Base-by-base conservation (phyloP, 1,140 invertebrate genomes). In the Pogonus chalceus region DNA sequence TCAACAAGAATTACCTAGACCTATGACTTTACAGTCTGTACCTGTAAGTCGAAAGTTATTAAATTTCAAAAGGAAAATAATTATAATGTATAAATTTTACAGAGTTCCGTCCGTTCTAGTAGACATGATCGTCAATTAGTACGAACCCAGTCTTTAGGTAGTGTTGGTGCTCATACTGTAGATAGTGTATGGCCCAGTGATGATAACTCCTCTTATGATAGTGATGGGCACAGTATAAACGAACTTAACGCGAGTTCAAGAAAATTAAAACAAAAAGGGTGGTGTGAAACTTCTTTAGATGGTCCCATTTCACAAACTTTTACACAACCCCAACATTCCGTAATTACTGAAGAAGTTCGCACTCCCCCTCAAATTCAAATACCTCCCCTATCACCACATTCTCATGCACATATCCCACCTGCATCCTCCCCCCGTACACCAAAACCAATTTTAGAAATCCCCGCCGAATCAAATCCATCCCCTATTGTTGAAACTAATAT, bases 91-190 rank as follows among this genome's bases (percentile, higher is more conserved):
- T n/a, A n/a, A n/a, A n/a, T n/a, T 20, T 63, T 72, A 3, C 61
- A 77, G 22, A 64, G 74, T 16, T 70, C 71, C 51, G 70, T 74
- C 56, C 70, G 66, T 35, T 69, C 76, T 35, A 70, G 73, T 47
- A 69, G 75, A 49, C 73, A 72, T 55, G 75, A 72, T 62, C 73
- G 75, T 26, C 61, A 72, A 60, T 63, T 81, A 16, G 69, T 80
- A 22, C 65, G 79, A 26, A 81, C 79, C 1, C 79, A 81, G 49
- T 81, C 79, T 1, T 59, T 81, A n/a, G 79, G 78, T 1, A 82
- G 77, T 59, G 78, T 82, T 1, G 79, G 79, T 52, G 70, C 65
- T 14, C 70, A 72, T 68, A 77, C 24, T 61, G 62, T 65, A 18
- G 69, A 66, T 59, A 60, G 59, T 58, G 60, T 65, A 26, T 65